Percentiles rank a stretch among this genome's conserved stretches.
Evolutionary conservation across 23 tunicate genomes (phyloP).

Genomic region (Aplidium turbinatum): DNA sequence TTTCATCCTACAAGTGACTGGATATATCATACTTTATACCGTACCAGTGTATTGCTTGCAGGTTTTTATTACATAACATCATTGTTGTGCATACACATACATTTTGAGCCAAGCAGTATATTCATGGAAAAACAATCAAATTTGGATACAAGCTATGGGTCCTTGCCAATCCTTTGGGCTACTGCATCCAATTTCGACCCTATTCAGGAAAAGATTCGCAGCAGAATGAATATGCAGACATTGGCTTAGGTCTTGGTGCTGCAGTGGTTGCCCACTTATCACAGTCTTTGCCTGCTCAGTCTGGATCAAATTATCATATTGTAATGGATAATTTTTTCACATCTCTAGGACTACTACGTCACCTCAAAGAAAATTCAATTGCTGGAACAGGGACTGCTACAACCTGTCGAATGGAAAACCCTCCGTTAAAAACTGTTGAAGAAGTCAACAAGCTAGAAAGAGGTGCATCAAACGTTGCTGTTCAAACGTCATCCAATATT

Average conservation of each 20-base stretch:
- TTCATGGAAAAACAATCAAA: conserved; percentile 13
- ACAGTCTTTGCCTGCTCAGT: not conserved
- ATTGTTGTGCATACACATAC: too few species aligned
- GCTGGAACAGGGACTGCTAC: conserved; percentile 12
- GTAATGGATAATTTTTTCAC: conserved; percentile 33
- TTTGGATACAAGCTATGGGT: conserved; percentile 26
- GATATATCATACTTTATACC: too few species aligned
- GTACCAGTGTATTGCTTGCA: too few species aligned
- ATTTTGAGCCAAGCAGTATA: conserved; percentile 21
- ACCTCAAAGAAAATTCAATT: not conserved
- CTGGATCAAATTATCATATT: conserved; percentile 1
- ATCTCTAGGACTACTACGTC: conserved; percentile 2
- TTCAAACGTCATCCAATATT: conserved; percentile 3
- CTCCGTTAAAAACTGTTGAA: conserved; percentile 3
- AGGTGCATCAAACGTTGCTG: conserved; percentile 17
- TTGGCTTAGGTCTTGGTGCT: conserved; percentile 5
- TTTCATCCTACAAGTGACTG: too few species aligned
- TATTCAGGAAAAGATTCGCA: conserved; percentile 20
- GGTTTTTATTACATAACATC: too few species aligned
- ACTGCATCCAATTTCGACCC: conserved; percentile 12
- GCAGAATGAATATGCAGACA: not conserved
- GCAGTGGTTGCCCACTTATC: conserved; percentile 5
- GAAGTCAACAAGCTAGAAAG: not conserved
- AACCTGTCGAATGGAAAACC: conserved; percentile 13
- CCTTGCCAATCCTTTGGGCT: conserved; percentile 7